A percentile compares a stretch with the other conserved stretches of the same genome.
Conservation (phyloP, 2,113 vertebrate species). For the Ariopsis seemanni region DNA sequence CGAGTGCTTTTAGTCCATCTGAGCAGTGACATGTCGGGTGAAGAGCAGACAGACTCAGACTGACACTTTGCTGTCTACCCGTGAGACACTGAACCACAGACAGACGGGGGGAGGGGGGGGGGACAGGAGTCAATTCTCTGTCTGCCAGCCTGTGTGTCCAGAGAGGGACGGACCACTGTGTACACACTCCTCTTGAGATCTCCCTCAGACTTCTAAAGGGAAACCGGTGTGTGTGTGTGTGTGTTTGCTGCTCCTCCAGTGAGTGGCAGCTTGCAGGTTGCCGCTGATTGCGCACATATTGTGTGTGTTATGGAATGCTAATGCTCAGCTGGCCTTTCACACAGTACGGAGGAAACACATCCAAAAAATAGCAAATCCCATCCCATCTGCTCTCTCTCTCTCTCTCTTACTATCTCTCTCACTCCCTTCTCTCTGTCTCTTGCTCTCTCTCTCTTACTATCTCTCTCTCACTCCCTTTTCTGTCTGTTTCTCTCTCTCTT, state of each 20-base stretch:
- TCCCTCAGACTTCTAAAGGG: background rate
- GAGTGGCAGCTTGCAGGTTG: conserved; percentile 50
- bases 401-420: background rate
- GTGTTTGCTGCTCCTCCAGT: conserved; percentile 20
- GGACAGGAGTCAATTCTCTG: background rate
- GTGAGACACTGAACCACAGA: conserved; percentile 14
- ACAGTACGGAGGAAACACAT: conserved; percentile 18
- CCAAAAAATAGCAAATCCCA: conserved; percentile 23
- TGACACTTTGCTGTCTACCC: conserved; percentile 43
- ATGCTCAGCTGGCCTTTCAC: conserved; percentile 48
- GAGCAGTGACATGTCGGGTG: conserved; percentile 15
- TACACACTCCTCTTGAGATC: background rate
- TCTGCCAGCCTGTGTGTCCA: conserved; percentile 34
- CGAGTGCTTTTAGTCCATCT: conserved; percentile 21
- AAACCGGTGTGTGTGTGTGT: background rate
- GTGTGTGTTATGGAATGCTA: conserved; percentile 48
- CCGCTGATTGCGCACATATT: conserved; percentile 50
- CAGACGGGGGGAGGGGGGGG: background rate
- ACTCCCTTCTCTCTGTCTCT: background rate
- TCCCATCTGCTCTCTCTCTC: conserved; percentile 32
- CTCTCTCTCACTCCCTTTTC: background rate
- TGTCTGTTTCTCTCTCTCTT: background rate
- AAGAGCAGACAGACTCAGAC: conserved; percentile 38
- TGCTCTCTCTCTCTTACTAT: no score
- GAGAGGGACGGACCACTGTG: background rate